Base-by-base conservation (phyloP, 2,888 invertebrate genomes). In the Eueremaeus valkanovi region DNA sequence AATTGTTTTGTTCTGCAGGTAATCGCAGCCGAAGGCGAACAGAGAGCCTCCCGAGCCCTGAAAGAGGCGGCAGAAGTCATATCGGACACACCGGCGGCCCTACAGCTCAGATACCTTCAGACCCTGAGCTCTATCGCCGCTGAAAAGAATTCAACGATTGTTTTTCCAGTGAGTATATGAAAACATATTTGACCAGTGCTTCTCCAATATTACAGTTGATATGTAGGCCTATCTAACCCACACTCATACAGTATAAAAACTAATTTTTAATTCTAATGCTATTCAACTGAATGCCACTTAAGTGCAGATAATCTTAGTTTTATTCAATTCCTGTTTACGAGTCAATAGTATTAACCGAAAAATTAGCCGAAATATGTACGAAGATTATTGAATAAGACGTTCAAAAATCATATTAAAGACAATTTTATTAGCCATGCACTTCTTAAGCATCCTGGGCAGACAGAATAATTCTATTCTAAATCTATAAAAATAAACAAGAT, bases 21-120 rank as follows among this genome's bases (percentile, higher is more conserved):
- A 0, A 95, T 96, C 79, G 95, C 95, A 0, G 96, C 96, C 2
- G 95, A 96, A 83, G 97, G 97, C 36, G 97, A 98, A 83, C 94
- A 95, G 82, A 94, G 95, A 82, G 96, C 97, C 0, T 93, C 95
- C 1, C 79, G 82, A 13, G 84, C 85, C 11, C 81, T 85, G 75
- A 84, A 84, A 76, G 84, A 85, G 78, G 86, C 86, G 8, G 85
- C 85, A 6, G 85, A 85, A 76, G 82, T 85, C 33, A 83, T 85
- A 76, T 80, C 80, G 16, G 82, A 83, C 73, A 82, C 83, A 3
- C 83, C 85, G 6, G 81, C 80, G 0, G 80, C 80, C 16, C 72
- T 80, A 16, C 81, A 81, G 74, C 79, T 81, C 11, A 79, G 92
- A n/a, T 92, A 92, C 83, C 86, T 93, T 55, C 95, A 96, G 85